Conservation (phyloP, 2,888 invertebrate species). For the Netelia fuscicornis region DNA sequence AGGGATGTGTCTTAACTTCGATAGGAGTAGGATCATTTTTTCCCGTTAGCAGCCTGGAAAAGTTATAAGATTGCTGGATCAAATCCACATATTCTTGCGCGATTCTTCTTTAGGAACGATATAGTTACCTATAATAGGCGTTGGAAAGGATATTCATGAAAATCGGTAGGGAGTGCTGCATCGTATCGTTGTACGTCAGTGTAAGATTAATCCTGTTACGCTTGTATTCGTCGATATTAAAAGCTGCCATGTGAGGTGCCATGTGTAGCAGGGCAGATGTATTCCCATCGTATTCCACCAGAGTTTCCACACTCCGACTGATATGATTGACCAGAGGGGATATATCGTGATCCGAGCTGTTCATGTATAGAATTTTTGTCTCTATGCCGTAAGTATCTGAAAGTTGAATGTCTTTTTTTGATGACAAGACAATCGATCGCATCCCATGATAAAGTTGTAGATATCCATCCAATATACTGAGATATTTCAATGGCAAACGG, state of each 20-base stretch:
- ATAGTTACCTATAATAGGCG: slow-evolving; percentile 88
- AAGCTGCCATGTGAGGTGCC: slow-evolving; percentile 89
- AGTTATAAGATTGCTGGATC: slow-evolving; percentile 17
- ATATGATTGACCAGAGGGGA: slow-evolving; percentile 77
- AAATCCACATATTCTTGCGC: background rate
- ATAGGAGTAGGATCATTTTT: slow-evolving; percentile 85
- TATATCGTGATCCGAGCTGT: slow-evolving; percentile 85
- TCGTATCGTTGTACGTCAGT: slow-evolving; percentile 92
- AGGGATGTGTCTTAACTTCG: slow-evolving; percentile 89
- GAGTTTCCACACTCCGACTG: slow-evolving; percentile 80
- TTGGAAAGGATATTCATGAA: slow-evolving; percentile 91
- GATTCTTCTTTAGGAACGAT: slow-evolving; percentile 59
- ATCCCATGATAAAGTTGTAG: background rate
- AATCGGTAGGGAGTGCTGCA: slow-evolving; percentile 92
- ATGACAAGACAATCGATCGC: background rate
- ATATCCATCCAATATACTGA: no score
- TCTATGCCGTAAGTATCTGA: slow-evolving; percentile 87
- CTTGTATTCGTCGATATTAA: slow-evolving; percentile 87
- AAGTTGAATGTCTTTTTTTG: slow-evolving; percentile 49
- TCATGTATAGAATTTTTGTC: slow-evolving; percentile 88
- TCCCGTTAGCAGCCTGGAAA: slow-evolving; percentile 83
- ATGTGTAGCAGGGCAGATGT: slow-evolving; percentile 88
- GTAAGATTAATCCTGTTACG: slow-evolving; percentile 86
- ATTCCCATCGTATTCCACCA: slow-evolving; percentile 88
- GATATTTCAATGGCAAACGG: background rate